Percentiles rank a stretch among this genome's conserved stretches.
phyloP scores from a whole-genome alignment of 2,888 invertebrate species.

The Pantelozetes paolii region DNA sequence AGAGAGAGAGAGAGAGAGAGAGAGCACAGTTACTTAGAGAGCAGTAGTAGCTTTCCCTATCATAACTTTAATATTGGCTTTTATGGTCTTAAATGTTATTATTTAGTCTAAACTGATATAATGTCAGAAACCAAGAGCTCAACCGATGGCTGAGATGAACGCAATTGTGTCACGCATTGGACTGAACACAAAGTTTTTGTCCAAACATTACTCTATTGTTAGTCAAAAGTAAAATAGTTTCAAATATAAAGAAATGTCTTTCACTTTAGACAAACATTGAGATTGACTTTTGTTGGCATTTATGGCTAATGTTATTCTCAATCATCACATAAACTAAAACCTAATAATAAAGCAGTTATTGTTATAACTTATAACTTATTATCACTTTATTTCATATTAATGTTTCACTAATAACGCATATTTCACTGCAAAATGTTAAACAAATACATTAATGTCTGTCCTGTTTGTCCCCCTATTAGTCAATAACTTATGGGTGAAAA shows the following conservation, averaged over 20 bases:
- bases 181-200: neutral
- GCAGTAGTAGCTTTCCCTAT: neutral
- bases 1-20: conserved; percentile 8
- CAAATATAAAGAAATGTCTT: conserved; percentile 2
- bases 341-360: neutral
- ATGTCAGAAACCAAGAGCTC: neutral
- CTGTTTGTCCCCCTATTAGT: neutral
- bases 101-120: neutral
- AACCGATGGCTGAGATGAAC: neutral
- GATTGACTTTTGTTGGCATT: conserved; percentile 24
- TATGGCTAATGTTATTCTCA: conserved; percentile 4
- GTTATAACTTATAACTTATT: neutral
- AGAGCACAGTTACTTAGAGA: neutral
- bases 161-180: conserved; percentile 18
- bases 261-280: neutral
- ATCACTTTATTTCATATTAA: too few species aligned
- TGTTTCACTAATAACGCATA: too few species aligned
- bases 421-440: too few species aligned
- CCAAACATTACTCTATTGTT: neutral
- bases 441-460: neutral
- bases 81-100: conserved; percentile 8
- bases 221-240: conserved; percentile 31
- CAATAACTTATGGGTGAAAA: too few species aligned
- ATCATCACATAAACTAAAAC: neutral
- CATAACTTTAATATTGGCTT: conserved; percentile 35